Evolutionary conservation across 2,113 vertebrate species (phyloP).

Genomic region (Donacobius atricapilla): DNA sequence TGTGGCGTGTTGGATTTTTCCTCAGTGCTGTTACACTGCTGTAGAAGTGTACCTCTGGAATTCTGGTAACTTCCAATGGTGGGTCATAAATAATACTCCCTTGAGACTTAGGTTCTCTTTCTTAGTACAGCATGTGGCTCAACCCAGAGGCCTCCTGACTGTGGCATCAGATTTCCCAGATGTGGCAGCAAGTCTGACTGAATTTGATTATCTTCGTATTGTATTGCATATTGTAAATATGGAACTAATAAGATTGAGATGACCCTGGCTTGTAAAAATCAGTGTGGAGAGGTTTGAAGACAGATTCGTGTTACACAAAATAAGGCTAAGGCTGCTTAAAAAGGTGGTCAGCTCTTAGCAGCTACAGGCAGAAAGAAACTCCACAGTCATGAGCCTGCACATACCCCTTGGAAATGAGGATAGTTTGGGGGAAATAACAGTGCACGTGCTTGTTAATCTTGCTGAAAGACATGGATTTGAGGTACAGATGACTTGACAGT

Average conservation of each 20-base stretch:
- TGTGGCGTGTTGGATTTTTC: background rate
- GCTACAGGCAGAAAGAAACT: background rate
- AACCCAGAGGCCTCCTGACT: background rate
- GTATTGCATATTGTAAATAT: background rate
- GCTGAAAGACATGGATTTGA: background rate
- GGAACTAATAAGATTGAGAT: background rate
- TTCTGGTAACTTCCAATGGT: background rate
- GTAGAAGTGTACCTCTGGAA: background rate
- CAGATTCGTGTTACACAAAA: background rate
- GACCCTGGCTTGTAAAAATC: background rate
- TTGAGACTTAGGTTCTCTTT: background rate
- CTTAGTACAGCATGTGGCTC: background rate
- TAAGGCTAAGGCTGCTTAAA: background rate
- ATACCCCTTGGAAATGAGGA: background rate
- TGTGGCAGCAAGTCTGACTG: background rate
- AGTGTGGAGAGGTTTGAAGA: background rate
- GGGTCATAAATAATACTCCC: background rate
- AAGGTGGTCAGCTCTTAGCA: background rate
- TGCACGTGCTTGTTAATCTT: background rate
- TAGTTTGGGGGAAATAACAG: background rate
- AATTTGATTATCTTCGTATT: background rate
- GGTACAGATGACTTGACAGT: background rate
- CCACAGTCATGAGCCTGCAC: background rate
- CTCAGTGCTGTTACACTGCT: background rate
- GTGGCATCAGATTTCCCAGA: background rate